Evolutionary conservation across 2,888 invertebrate genomes (phyloP), one percentile per base, ranked within the genome.

Genomic region (Diaphora mendica): DNA sequence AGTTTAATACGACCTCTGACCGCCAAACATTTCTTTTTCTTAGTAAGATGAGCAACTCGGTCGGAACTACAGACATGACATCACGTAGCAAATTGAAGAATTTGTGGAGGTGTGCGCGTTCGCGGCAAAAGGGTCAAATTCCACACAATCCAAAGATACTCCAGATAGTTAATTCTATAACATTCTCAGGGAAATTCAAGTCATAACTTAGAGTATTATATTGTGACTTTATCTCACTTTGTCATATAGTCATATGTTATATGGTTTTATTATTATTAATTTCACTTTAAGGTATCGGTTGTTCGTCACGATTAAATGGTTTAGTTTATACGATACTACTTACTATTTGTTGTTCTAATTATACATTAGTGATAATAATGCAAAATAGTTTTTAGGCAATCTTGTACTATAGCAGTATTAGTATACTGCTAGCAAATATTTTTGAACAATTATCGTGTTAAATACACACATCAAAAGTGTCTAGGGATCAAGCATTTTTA

Each of bases 41-140:
- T 48, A 77, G 76, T 80, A 77, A 80, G 77, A 76, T 78, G 73
- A 48, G 68, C 75, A 74, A 71, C 70, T 79, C 72, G 72, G 79
- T 78, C 51, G 71, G 74, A 73, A 77, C 70, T 76, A 77, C 62
- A 59, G 39, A 70, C 71, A 76, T 79, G 76, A 66, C 67, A 70
- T 83, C 83, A 80, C 85, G 84, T 85, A 79, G 71, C 80, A 77
- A 79, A 84, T 79, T 79, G 76, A 80, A 81, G 85, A 84, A 85
- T 83, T 78, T 74, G 72, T 55, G 30, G 42, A 77, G 80, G 84
- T 84, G 82, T 80, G 69, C 79, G 71, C 68, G 68, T 71, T 75
- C 35, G 78, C 75, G 75, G 79, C 77, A 68, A 78, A 80, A 84
- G 80, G 84, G 84, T 83, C 84, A 72, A 77, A 84, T 84, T 81